Evolutionary conservation across 2,113 vertebrate genomes (phyloP).

Genomic region (Fregetta grallaria): DNA sequence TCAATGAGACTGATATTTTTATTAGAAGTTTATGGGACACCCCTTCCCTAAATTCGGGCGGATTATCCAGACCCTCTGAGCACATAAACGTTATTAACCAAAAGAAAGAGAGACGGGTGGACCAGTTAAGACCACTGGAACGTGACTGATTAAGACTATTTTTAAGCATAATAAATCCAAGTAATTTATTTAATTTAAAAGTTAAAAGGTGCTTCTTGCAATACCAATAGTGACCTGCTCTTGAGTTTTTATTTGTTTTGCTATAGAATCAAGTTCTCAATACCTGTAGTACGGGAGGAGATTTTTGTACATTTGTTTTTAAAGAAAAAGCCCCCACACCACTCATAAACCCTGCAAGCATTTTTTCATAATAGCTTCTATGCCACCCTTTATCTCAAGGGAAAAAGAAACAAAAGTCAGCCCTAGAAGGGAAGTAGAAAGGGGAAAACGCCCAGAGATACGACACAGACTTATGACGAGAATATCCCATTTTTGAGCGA

Average conservation of each 20-base stretch:
- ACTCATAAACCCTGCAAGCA: not conserved
- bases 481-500: not conserved
- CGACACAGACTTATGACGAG: not conserved
- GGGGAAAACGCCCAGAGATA: not conserved
- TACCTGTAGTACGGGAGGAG: rapidly evolving
- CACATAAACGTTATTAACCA: not conserved
- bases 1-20: rapidly evolving
- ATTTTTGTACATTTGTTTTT: not conserved
- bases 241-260: not conserved
- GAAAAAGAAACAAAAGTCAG: not conserved
- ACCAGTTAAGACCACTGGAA: not conserved
- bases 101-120: not conserved
- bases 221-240: not conserved
- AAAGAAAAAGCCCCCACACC: not conserved
- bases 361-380: not conserved
- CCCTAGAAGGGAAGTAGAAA: not conserved
- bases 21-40: too few species aligned
- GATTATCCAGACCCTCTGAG: not conserved
- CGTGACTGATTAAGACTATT: not conserved
- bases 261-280: not conserved
- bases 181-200: not conserved
- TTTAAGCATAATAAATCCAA: not conserved
- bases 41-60: not conserved
- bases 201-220: not conserved
- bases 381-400: not conserved